A percentile compares a stretch with the other conserved stretches of the same genome.
Conservation (phyloP, 2,888 invertebrate genomes). For the Vannuccia rotundouncinata region DNA sequence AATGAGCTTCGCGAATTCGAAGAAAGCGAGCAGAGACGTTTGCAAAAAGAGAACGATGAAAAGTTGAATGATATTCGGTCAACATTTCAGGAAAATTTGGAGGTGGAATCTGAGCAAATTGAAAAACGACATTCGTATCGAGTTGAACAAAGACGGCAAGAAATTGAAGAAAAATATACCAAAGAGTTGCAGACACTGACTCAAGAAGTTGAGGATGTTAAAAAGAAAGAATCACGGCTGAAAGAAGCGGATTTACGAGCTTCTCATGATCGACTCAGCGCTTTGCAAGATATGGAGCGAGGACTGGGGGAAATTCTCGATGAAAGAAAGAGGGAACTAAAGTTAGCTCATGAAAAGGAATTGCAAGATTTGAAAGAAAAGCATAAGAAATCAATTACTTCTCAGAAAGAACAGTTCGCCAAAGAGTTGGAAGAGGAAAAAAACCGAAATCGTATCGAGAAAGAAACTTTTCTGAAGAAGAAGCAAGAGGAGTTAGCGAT, state of each 20-base stretch:
- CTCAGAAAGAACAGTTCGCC: neutral
- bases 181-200: slow-evolving; percentile 21
- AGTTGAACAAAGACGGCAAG: slow-evolving; percentile 7
- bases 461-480: neutral
- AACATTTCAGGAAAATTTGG: neutral
- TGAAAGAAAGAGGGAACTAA: slow-evolving; percentile 24
- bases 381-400: neutral
- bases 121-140: neutral
- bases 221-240: neutral
- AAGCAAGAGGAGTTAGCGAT: neutral
- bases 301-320: slow-evolving; percentile 8
- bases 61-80: slow-evolving; percentile 25
- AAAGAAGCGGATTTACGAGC: slow-evolving; percentile 31
- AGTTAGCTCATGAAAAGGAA: slow-evolving; percentile 24
- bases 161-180: slow-evolving; percentile 27
- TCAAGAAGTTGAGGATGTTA: neutral
- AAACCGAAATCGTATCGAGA: neutral
- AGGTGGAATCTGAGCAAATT: slow-evolving; percentile 22
- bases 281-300: slow-evolving; percentile 34
- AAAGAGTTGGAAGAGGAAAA: neutral
- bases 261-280: slow-evolving; percentile 29
- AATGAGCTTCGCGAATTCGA: slow-evolving; percentile 20
- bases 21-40: slow-evolving; percentile 2
- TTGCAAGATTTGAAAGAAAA: neutral
- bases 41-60: slow-evolving; percentile 12